Conservation (phyloP, 2,888 invertebrate species). For the Pedicia rivosa region DNA sequence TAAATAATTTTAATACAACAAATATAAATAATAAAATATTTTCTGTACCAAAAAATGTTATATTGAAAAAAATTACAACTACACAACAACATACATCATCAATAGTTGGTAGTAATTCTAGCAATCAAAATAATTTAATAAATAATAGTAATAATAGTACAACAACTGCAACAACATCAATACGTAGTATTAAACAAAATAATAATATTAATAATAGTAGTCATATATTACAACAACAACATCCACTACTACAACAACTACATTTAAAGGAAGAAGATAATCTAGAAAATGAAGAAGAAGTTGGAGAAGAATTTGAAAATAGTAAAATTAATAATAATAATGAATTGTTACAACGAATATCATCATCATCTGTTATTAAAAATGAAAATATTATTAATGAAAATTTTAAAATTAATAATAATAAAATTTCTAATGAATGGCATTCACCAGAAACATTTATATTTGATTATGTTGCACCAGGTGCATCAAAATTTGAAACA, state of each 20-base stretch:
- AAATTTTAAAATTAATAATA: background rate
- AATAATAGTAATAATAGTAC: background rate
- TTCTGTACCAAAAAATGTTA: constrained; percentile 10
- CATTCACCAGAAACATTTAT: constrained; percentile 35
- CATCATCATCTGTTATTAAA: constrained; percentile 16
- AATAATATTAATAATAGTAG: no score
- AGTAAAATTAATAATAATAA: no score
- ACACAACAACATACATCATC: constrained; percentile 8
- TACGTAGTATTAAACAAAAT: no score
- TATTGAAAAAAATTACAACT: constrained; percentile 17
- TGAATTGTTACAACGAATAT: constrained; percentile 43
- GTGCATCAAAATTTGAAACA: constrained; percentile 10
- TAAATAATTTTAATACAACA: no score
- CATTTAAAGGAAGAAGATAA: constrained; percentile 7
- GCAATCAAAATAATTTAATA: background rate
- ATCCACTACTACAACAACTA: background rate
- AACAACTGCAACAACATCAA: background rate
- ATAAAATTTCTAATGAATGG: constrained; percentile 22
- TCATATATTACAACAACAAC: background rate
- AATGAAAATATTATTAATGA: background rate
- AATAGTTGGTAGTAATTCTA: background rate
- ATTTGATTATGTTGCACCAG: constrained; percentile 27
- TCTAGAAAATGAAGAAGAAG: constrained; percentile 11
- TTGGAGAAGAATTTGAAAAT: no score
- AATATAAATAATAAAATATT: background rate